These are phyloP conservation scores for Thereva unica DNA, from an alignment of 2,888 invertebrate genomes.

Conservation along the genomic window DNA sequence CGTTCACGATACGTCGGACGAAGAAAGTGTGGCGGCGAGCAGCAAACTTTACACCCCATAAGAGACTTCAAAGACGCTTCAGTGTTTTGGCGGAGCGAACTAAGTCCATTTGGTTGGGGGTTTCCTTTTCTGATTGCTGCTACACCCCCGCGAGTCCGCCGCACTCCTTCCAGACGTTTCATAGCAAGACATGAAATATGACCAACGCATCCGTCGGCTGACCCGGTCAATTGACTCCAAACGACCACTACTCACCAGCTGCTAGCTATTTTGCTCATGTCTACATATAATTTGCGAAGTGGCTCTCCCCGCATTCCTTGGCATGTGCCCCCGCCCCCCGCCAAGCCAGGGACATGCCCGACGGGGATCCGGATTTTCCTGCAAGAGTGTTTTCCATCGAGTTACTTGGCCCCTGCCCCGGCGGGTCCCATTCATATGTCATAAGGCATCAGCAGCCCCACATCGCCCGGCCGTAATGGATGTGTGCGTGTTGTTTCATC, in stretches of 20 bases:
- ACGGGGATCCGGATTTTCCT: not conserved
- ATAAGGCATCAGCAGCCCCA: constrained; percentile 5
- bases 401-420: constrained; percentile 3
- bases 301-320: constrained; percentile 4
- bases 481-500: constrained; percentile 24
- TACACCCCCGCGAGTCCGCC: not conserved
- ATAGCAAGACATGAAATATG: not conserved
- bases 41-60: constrained; percentile 17
- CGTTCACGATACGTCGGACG: not conserved
- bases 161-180: too few species aligned
- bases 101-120: not conserved
- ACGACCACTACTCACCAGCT: not conserved
- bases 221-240: constrained; percentile 29
- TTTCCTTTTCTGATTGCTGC: constrained; percentile 10
- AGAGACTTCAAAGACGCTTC: constrained; percentile 22
- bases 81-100: not conserved
- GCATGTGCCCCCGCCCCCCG: not conserved
- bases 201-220: constrained; percentile 13
- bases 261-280: too few species aligned
- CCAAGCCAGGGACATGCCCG: constrained; percentile 5
- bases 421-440: constrained; percentile 3
- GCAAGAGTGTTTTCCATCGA: not conserved
- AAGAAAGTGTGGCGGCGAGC: constrained; percentile 21
- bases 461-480: not conserved
- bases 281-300: not conserved